A percentile compares a stretch with the other conserved stretches of the same genome.
phyloP scores from a whole-genome alignment of 2,888 invertebrate species.

The Carabus problematicus region DNA sequence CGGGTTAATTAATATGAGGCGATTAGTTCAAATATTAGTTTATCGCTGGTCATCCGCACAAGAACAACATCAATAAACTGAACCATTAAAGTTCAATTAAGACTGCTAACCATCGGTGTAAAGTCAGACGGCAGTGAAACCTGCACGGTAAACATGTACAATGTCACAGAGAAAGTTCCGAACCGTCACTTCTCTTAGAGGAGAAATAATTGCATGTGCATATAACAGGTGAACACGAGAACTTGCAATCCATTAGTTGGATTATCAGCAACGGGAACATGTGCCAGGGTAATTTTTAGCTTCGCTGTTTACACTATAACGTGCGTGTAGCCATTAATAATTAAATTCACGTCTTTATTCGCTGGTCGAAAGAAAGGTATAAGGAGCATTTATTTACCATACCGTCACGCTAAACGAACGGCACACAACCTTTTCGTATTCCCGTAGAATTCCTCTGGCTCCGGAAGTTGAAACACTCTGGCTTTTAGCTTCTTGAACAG shows the following conservation, averaged over 20 bases:
- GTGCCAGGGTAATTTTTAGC: not conserved
- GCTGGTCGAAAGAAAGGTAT: not conserved
- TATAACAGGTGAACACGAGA: slow-evolving; percentile 3
- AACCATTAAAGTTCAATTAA: slow-evolving; percentile 19
- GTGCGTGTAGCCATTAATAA: not conserved
- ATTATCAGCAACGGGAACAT: not conserved
- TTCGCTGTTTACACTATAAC: not conserved
- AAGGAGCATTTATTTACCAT: slow-evolving; percentile 39
- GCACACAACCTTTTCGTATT: slow-evolving; percentile 35
- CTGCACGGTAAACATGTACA: too few species aligned
- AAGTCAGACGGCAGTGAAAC: too few species aligned
- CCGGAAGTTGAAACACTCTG: slow-evolving; percentile 51
- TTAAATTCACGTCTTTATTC: slow-evolving; percentile 2
- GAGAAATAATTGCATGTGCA: slow-evolving; percentile 7
- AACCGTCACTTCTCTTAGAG: too few species aligned
- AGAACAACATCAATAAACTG: slow-evolving; percentile 25
- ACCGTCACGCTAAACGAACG: slow-evolving; percentile 27
- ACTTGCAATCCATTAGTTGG: not conserved
- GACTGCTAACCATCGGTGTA: too few species aligned
- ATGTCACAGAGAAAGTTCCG: too few species aligned
- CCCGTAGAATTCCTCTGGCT: slow-evolving; percentile 28
- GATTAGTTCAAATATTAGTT: slow-evolving; percentile 30
- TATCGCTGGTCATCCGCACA: slow-evolving; percentile 13
- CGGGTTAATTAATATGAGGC: slow-evolving; percentile 24
- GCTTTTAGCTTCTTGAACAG: slow-evolving; percentile 52